phyloP scores from a whole-genome alignment of 23 tunicate species.

The Styela clava region DNA sequence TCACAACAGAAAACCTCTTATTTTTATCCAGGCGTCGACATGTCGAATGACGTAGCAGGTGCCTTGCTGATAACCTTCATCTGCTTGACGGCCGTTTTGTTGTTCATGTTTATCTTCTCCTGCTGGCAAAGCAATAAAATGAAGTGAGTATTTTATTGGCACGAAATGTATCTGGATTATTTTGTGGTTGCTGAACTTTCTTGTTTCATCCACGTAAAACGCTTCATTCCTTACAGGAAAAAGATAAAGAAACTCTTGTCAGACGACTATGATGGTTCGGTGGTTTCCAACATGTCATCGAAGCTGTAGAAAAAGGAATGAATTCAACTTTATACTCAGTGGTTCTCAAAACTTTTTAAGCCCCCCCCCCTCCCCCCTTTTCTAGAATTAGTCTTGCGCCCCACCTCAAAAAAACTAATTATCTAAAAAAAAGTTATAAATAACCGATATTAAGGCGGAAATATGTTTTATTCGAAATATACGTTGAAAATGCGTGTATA shows the following conservation, averaged over 20 bases:
- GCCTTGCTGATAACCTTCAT: constrained; percentile 57
- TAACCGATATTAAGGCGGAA: no score
- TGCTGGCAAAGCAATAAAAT: constrained; percentile 16
- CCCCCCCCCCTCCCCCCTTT: no score
- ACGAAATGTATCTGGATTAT: neutral
- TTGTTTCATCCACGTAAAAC: no score
- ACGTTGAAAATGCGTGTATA: no score
- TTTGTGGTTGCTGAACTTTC: neutral
- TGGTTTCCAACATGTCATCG: neutral
- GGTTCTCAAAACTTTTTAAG: no score
- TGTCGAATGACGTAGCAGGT: constrained; percentile 71
- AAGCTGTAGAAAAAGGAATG: neutral
- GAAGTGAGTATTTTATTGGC: constrained; percentile 37
- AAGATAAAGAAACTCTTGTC: neutral
- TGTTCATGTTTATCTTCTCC: constrained; percentile 24
- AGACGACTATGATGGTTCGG: neutral
- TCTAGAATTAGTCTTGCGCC: no score
- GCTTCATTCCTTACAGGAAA: neutral
- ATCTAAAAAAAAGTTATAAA: no score
- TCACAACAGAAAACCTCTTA: no score
- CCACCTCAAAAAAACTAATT: no score
- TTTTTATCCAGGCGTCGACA: constrained; percentile 26
- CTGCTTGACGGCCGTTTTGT: constrained; percentile 35
- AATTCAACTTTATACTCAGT: no score
- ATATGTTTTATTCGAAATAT: no score